Evolutionary conservation across 2,113 vertebrate genomes (phyloP).

Genomic region (Gyps fulvus): DNA sequence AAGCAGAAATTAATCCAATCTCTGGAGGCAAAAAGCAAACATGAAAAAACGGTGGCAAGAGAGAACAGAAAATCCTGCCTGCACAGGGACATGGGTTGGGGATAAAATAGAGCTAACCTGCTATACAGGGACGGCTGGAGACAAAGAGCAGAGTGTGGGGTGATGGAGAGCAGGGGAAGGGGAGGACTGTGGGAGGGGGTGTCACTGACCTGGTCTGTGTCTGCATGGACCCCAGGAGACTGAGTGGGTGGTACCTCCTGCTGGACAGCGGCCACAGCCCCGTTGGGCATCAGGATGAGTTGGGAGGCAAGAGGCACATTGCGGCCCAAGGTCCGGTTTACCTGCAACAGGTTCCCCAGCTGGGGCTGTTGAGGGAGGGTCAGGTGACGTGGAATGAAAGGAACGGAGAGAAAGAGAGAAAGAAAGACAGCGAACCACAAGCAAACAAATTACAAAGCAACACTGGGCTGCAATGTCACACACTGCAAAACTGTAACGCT

Average conservation of each 20-base stretch:
- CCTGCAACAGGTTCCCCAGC: slow-evolving; percentile 83
- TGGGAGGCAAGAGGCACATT: slow-evolving; percentile 91
- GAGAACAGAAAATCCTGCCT: background rate
- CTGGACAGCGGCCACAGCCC: slow-evolving; percentile 90
- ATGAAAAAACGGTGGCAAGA: background rate
- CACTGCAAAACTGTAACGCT: background rate
- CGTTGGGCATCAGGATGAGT: slow-evolving; percentile 97
- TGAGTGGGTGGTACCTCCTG: slow-evolving; percentile 83
- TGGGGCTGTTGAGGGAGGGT: slow-evolving; percentile 75
- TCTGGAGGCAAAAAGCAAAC: background rate
- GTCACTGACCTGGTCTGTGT: slow-evolving; percentile 89
- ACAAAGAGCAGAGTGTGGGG: background rate
- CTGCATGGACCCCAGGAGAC: slow-evolving; percentile 81
- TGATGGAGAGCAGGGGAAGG: background rate
- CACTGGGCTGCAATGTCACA: background rate
- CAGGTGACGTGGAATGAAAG: slow-evolving; percentile 13
- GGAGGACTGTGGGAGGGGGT: background rate
- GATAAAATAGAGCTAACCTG: background rate
- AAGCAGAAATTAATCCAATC: background rate
- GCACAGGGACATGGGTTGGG: background rate
- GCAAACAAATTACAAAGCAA: slow-evolving; percentile 47
- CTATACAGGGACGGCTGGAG: background rate
- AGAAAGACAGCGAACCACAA: slow-evolving; percentile 62
- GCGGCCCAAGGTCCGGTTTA: slow-evolving; percentile 81
- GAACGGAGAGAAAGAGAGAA: slow-evolving; percentile 20